Conservation (phyloP, 1,140 invertebrate species). For the Pseudomyrmex gracilis region DNA sequence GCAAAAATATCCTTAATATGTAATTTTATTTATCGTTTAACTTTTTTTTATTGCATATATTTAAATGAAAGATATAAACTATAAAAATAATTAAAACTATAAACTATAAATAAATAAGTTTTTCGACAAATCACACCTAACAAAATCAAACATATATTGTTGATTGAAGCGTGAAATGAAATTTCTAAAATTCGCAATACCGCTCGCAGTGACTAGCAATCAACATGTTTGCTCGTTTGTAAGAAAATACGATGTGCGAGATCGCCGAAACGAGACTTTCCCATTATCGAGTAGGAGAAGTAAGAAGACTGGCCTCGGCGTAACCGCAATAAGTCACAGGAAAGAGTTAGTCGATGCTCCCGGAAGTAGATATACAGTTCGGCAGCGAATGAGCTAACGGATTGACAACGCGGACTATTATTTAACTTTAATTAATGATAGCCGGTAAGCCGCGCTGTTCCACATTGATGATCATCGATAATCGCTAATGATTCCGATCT, state of each 20-base stretch:
- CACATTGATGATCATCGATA: slow-evolving; percentile 73
- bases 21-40: no score
- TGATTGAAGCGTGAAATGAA: background rate
- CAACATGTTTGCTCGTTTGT: background rate
- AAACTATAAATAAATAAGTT: no score
- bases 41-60: no score
- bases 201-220: background rate
- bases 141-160: background rate
- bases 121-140: no score
- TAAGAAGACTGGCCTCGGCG: slow-evolving; percentile 13
- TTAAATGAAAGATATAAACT: no score
- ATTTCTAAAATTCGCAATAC: background rate
- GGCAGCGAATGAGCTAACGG: slow-evolving; percentile 50
- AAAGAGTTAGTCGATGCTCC: slow-evolving; percentile 63
- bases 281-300: slow-evolving; percentile 34
- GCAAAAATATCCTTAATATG: no score
- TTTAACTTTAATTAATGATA: slow-evolving; percentile 73
- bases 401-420: slow-evolving; percentile 67
- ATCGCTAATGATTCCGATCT: slow-evolving; percentile 70
- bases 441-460: slow-evolving; percentile 52
- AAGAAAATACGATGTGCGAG: slow-evolving; percentile 12
- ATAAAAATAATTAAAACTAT: no score
- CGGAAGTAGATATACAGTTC: slow-evolving; percentile 53
- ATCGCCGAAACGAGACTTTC: slow-evolving; percentile 45
- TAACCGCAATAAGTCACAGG: slow-evolving; percentile 56